Conservation (phyloP, 2,888 invertebrate species). For the Pyrrhosoma nymphula region DNA sequence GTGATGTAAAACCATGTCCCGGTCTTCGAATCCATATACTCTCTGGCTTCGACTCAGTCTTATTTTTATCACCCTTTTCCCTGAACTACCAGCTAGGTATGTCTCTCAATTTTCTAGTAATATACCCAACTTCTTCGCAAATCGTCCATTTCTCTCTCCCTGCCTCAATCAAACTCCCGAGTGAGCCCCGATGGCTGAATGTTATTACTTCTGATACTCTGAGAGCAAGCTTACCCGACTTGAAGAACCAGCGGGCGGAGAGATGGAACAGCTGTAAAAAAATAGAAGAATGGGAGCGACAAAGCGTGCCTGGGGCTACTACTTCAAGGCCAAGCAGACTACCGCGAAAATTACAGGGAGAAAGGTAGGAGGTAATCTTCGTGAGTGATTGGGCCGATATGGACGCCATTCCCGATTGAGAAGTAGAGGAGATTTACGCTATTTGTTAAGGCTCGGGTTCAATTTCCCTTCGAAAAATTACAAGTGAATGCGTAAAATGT, state of each 20-base stretch:
- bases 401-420: not conserved
- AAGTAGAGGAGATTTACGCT: not conserved
- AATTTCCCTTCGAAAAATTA: no score
- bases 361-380: not conserved
- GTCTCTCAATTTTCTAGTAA: not conserved
- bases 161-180: not conserved
- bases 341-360: not conserved
- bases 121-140: not conserved
- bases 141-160: not conserved
- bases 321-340: not conserved
- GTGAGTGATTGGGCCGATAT: not conserved
- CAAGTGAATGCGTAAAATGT: no score
- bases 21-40: no score
- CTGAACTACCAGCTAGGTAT: no score
- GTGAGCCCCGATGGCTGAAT: not conserved
- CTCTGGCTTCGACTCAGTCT: no score
- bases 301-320: not conserved
- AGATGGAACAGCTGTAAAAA: not conserved
- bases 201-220: not conserved
- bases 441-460: not conserved
- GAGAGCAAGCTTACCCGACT: not conserved
- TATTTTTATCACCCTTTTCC: no score
- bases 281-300: not conserved
- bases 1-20: no score
- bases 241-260: not conserved